A percentile compares a stretch with the other conserved stretches of the same genome.
phyloP scores from a whole-genome alignment of 2,888 invertebrate species.

The Neria commutata region DNA sequence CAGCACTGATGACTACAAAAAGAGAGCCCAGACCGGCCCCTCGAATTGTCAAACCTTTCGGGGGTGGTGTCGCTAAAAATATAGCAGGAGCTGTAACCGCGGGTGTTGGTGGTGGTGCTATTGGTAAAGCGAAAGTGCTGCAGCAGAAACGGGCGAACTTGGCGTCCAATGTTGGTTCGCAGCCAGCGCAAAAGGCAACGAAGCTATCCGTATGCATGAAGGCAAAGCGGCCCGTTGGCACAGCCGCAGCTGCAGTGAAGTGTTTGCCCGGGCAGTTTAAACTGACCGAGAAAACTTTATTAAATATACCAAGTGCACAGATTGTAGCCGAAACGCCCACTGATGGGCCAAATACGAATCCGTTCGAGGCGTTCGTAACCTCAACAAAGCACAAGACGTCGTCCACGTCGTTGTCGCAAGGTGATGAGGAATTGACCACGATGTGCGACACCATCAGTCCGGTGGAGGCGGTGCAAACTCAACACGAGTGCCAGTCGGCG shows the following conservation, averaged over 20 bases:
- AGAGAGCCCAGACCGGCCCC: neutral
- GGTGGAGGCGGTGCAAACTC: neutral
- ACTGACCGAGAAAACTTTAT: neutral
- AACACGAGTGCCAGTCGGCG: too few relatives aligned
- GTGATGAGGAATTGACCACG: neutral
- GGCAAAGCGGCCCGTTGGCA: neutral
- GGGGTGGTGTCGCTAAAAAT: too few relatives aligned
- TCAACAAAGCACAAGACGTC: conserved; percentile 2
- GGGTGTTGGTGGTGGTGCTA: neutral
- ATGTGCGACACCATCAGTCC: neutral
- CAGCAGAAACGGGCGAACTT: neutral
- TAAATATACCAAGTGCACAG: neutral
- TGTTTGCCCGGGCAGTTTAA: neutral
- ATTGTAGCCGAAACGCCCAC: neutral
- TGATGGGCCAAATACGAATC: neutral
- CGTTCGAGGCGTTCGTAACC: conserved; percentile 4
- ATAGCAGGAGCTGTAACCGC: neutral
- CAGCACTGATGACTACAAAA: neutral
- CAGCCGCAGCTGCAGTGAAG: neutral
- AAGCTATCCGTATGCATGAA: neutral
- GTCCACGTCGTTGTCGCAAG: neutral
- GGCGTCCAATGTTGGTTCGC: neutral
- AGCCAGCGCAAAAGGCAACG: neutral
- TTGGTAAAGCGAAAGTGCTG: neutral
- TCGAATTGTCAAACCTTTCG: neutral